phyloP scores from a whole-genome alignment of 2,888 invertebrate species.

The Dolichomitus sp. region DNA sequence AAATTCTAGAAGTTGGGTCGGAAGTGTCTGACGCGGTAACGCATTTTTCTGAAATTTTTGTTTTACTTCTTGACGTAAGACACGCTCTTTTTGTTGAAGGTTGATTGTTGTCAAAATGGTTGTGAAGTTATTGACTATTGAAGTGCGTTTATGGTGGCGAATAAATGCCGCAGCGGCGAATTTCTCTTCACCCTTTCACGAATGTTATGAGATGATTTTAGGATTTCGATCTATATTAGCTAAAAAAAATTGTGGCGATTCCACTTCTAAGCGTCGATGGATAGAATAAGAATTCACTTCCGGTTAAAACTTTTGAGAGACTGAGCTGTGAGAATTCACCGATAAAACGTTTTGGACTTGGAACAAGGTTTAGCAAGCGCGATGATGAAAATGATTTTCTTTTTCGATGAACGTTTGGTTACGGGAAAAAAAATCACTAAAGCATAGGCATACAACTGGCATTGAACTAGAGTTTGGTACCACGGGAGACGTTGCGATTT shows the following conservation, averaged over 20 bases:
- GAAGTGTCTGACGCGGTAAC: constrained; percentile 74
- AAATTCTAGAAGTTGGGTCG: constrained; percentile 42
- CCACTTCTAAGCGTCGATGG: not conserved
- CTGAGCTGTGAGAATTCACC: constrained; percentile 9
- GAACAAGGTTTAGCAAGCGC: not conserved
- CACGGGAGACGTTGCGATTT: constrained; percentile 50
- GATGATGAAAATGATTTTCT: constrained; percentile 9
- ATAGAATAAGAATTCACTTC: constrained; percentile 5
- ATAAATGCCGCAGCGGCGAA: not conserved
- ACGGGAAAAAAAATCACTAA: constrained; percentile 20
- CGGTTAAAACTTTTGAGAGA: not conserved
- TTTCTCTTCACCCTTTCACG: constrained; percentile 3
- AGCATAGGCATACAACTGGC: constrained; percentile 84
- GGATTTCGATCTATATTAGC: constrained; percentile 3
- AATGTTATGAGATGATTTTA: constrained; percentile 14
- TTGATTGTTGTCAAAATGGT: constrained; percentile 85
- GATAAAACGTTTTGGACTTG: not conserved
- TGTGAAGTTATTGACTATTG: constrained; percentile 83
- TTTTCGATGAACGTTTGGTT: not conserved
- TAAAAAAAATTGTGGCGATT: constrained; percentile 8
- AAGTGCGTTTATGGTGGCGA: constrained; percentile 75
- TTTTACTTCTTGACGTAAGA: constrained; percentile 72
- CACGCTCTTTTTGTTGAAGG: constrained; percentile 80
- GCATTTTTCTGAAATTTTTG: constrained; percentile 80
- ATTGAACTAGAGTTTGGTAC: constrained; percentile 78